A percentile compares a stretch with the other conserved stretches of the same genome.
These are phyloP conservation scores for Pao palembangensis DNA, from an alignment of 2,113 vertebrate species.

Conservation along the genomic window DNA sequence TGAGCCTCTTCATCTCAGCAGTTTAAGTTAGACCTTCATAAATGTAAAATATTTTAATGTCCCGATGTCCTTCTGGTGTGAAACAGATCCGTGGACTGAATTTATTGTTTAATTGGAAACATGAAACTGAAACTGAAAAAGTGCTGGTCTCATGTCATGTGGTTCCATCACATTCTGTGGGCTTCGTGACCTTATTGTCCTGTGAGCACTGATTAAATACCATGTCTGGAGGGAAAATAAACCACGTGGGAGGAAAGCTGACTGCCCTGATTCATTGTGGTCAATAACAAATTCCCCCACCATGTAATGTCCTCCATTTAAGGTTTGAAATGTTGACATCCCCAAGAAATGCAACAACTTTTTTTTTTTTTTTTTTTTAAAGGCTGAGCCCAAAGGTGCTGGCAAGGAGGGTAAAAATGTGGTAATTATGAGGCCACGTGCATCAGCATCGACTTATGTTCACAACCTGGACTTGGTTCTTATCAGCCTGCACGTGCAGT, in stretches of 20 bases:
- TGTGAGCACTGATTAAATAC: conserved; percentile 30
- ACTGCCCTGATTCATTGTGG: conserved; percentile 17
- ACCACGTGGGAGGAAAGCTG: conserved; percentile 20
- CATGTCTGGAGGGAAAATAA: conserved; percentile 16
- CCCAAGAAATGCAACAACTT: neutral
- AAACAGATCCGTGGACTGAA: neutral
- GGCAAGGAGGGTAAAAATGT: too few relatives aligned
- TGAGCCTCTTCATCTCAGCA: too few relatives aligned
- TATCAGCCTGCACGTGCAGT: too few relatives aligned
- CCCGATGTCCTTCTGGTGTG: conserved; percentile 1
- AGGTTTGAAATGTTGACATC: neutral
- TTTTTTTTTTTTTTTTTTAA: neutral
- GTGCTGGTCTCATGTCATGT: neutral
- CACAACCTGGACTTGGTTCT: too few relatives aligned
- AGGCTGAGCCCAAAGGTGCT: too few relatives aligned
- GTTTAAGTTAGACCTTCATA: too few relatives aligned
- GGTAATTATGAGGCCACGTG: too few relatives aligned
- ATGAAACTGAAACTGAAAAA: neutral
- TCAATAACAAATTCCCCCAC: conserved; percentile 11
- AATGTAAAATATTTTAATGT: neutral
- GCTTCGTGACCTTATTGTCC: neutral
- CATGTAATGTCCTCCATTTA: neutral
- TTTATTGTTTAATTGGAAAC: neutral
- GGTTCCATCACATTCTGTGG: neutral
- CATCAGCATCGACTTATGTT: too few relatives aligned